Base-by-base conservation (phyloP, 2,113 vertebrate genomes). In the Gallinago paraguaiae region DNA sequence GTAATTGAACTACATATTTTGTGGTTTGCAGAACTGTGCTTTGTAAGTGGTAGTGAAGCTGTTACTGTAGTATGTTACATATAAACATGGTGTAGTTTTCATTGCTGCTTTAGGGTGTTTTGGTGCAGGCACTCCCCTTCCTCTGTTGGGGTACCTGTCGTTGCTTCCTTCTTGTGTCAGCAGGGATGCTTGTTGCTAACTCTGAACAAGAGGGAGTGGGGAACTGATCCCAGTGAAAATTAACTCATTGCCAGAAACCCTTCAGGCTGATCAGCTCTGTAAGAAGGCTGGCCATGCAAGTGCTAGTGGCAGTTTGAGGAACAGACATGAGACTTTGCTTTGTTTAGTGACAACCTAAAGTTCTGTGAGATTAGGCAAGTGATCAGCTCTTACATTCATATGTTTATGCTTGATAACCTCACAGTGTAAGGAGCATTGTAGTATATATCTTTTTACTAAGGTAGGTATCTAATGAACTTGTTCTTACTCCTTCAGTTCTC, bases 101-200 rank as follows among this genome's bases (percentile, higher is more conserved):
- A 15, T 67, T 31, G 10, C 13, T 35, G 31, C 41, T 45, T 51
- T 46, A 50, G 63, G 25, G 15, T 61, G 53, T 18, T 35, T 30
- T 37, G 27, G 27, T 43, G 64, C 0, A 0, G 23, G 16, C 4
- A 0, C 20, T 46, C 43, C 22, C 35, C 11, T 35, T 39, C 46
- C 28, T 59, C 35, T 10, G 0, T 11, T 37, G 27, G 11, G 48
- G 31, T 31, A 6, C 3, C 4, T 8, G 67, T 53, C 56, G 61
- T 48, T 22, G n/a, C 17, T 69, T 30, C 37, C 43, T 41, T 19
- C 41, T 45, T 41, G 43, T 10, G 2, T 23, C 1, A 0, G 24
- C 48, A 10, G 28, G 51, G 13, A 9, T 7, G 51, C 17, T 48
- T 39, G 33, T 13, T 15, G 31, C 28, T 35, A 7, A 23, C 45